Evolutionary conservation across 2,797 vertebrate species (phyloP).

Genomic region (Cryptoblepharus egeriae): DNA sequence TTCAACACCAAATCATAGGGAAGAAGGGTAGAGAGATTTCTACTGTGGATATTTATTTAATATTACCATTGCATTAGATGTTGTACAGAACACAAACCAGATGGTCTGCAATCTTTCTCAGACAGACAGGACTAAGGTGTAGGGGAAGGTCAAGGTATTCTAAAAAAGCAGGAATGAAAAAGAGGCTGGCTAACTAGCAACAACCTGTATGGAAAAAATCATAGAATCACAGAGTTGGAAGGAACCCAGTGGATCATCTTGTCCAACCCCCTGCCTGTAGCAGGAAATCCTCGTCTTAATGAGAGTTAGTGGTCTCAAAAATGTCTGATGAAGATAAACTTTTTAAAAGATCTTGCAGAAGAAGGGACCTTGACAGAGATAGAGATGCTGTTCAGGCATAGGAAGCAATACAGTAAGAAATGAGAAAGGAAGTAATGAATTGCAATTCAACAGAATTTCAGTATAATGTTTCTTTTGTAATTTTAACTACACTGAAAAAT

Average conservation of each 20-base stretch:
- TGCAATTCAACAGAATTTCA: slow-evolving; percentile 20
- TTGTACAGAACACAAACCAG: neutral
- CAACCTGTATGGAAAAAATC: neutral
- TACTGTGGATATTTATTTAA: neutral
- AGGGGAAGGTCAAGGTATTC: neutral
- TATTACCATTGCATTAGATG: neutral
- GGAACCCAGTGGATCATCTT: no score
- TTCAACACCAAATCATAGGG: no score
- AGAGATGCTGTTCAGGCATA: neutral
- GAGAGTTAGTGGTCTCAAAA: neutral
- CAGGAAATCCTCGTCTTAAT: no score
- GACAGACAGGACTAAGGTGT: neutral
- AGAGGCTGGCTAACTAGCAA: neutral
- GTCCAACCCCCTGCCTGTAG: no score
- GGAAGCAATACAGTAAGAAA: neutral
- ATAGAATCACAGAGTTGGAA: no score
- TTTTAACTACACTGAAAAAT: slow-evolving; percentile 9
- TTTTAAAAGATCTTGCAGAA: neutral
- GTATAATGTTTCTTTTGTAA: slow-evolving; percentile 19
- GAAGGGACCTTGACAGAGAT: neutral
- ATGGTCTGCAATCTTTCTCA: neutral
- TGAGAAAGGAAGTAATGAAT: neutral
- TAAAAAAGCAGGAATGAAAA: neutral
- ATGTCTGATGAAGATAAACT: neutral
- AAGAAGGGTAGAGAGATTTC: neutral